Conservation (phyloP, 1,140 invertebrate genomes). For the Lordiphosa stackelbergi region DNA sequence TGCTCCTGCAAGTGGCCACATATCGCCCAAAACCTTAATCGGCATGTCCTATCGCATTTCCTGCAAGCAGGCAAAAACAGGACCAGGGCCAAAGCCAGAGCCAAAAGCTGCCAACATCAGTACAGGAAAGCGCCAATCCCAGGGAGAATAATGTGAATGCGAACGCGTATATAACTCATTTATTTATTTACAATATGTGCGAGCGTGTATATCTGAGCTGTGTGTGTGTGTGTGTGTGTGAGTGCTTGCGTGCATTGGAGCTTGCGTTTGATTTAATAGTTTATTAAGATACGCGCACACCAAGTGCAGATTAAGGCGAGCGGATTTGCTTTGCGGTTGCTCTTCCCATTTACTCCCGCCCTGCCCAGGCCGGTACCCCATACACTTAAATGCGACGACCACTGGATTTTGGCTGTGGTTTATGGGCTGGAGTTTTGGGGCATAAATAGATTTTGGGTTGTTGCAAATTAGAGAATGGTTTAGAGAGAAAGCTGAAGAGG, state of each 20-base stretch:
- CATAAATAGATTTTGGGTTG: slow-evolving; percentile 65
- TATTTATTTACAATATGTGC: slow-evolving; percentile 62
- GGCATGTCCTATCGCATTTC: slow-evolving; percentile 66
- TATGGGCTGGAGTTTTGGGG: slow-evolving; percentile 60
- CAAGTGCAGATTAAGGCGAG: slow-evolving; percentile 70
- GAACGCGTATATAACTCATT: slow-evolving; percentile 70
- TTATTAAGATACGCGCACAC: slow-evolving; percentile 70
- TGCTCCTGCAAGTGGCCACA: no score
- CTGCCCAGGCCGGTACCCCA: neutral
- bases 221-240: slow-evolving; percentile 1
- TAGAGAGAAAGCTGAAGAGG: neutral
- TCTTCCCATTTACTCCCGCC: neutral
- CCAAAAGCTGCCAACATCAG: slow-evolving; percentile 43
- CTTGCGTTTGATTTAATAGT: slow-evolving; percentile 74
- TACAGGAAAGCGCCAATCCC: slow-evolving; percentile 37
- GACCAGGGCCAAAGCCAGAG: slow-evolving; percentile 20
- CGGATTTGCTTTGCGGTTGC: slow-evolving; percentile 57
- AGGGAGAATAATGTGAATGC: slow-evolving; percentile 62
- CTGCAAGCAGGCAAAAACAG: slow-evolving; percentile 54
- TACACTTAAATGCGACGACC: slow-evolving; percentile 70
- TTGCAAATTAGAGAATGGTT: neutral
- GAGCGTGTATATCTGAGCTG: slow-evolving; percentile 6
- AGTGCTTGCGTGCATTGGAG: slow-evolving; percentile 60
- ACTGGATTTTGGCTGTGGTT: slow-evolving; percentile 73
- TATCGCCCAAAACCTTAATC: slow-evolving; percentile 50